Base-by-base conservation (phyloP, 2,888 invertebrate species). In the Agonopterix subpropinquella region DNA sequence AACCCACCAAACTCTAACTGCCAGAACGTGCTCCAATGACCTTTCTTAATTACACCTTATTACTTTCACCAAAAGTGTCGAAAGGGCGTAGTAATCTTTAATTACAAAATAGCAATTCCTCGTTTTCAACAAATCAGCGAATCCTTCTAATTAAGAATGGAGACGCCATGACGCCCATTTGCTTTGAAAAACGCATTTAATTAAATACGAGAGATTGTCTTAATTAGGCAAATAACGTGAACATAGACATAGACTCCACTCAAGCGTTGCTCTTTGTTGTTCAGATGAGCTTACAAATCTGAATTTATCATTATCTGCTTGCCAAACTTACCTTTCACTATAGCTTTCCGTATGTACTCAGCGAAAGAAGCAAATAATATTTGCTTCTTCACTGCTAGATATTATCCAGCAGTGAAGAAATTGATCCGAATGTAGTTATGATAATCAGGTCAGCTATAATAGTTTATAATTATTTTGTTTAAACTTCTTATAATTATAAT, bases 121-220 rank as follows among this genome's bases (percentile, higher is more conserved):
- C 42, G 41, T 44, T 50, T 42, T 36, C 8, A 44, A 39, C 45
- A 44, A 51, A 47, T 47, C 45, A 50, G 43, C 47, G 48, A 41
- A 53, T 56, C 52, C 55, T 58, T 62, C 28, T 59, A 51, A 57
- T 54, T 55, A 53, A 55, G 50, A 55, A 49, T 39, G 39, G 11
- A 11, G 39, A 11, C 39, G n/a, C 5, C 10, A 42, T 8, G 42
- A 42, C 42, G 42, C 8, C 42, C 39, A 0, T 8, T 11, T 11
- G 47, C 58, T 61, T 59, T 62, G 61, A 61, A 61, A 64, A 66
- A 61, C 57, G 58, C 56, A 61, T 71, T 69, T 67, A 65, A 71
- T 71, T 72, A 67, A 66, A 66, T 53, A 56, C 57, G 53, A 49
- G 45, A 52, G 52, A 59, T 60, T 62, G 56, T 59, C 59, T 65